A percentile compares a stretch with the other conserved stretches of the same genome.
Evolutionary conservation across 2,797 vertebrate genomes (phyloP).

Genomic region (Synanceia verrucosa): DNA sequence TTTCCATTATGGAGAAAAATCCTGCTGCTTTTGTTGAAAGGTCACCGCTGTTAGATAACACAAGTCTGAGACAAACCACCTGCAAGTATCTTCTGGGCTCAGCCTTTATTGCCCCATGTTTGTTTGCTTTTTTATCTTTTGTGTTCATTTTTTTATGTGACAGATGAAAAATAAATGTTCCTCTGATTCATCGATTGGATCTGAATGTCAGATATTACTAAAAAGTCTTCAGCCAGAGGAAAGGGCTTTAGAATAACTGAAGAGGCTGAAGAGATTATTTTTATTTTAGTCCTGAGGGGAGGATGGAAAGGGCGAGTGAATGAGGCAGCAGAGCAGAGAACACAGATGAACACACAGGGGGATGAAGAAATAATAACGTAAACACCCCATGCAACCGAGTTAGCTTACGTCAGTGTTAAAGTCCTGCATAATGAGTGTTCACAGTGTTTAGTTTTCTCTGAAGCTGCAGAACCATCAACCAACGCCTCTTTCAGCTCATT

Average conservation of each 20-base stretch:
- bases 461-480: no score
- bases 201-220: no score
- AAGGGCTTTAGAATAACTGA: slow-evolving; percentile 27
- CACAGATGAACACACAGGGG: neutral
- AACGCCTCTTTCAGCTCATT: neutral
- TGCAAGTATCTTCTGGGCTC: slow-evolving; percentile 47
- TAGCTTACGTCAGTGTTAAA: slow-evolving; percentile 3
- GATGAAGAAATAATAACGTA: neutral
- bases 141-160: slow-evolving; percentile 8
- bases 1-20: slow-evolving; percentile 36
- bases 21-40: slow-evolving; percentile 48
- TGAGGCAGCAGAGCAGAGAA: slow-evolving; percentile 35
- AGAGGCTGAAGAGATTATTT: slow-evolving; percentile 48
- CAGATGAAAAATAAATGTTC: slow-evolving; percentile 41
- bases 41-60: slow-evolving; percentile 56
- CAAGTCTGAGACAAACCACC: slow-evolving; percentile 60
- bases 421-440: neutral
- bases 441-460: neutral
- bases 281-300: slow-evolving; percentile 35
- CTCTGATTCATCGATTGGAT: slow-evolving; percentile 53
- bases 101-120: slow-evolving; percentile 29
- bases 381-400: slow-evolving; percentile 1
- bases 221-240: no score
- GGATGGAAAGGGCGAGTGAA: slow-evolving; percentile 23
- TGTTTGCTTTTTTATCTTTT: no score